Base-by-base conservation (phyloP, 2,888 invertebrate genomes). In the Sipha maydis region DNA sequence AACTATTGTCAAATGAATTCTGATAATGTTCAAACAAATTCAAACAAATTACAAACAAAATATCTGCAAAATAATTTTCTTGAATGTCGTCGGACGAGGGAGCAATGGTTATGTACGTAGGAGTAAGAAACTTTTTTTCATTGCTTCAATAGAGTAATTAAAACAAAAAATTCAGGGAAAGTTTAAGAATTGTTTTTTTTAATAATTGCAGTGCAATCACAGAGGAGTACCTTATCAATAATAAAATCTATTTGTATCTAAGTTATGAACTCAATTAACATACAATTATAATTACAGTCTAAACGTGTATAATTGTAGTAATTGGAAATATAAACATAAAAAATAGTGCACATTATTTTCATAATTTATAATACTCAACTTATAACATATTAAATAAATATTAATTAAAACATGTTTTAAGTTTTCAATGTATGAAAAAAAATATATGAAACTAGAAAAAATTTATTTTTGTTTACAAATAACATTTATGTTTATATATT, bases 111-210 rank as follows among this genome's bases (percentile, higher is more conserved):
- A n/a, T n/a, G n/a, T n/a, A n/a, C n/a, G n/a, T n/a, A n/a, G n/a
- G n/a, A n/a, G n/a, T n/a, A n/a, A n/a, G n/a, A n/a, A n/a, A n/a
- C n/a, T n/a, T 34, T 83, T 83, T 34, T 48, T 54, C 19, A 73
- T 54, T 82, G 34, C 54, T 31, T 34, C 31, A 48, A 48, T 71
- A n/a, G 34, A 31, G 25, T 73, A 73, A 83, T 83, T 73, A 83
- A 83, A 83, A 75, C 21, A 21, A 38, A 41, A 69, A 67, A 28
- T 82, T 69, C 8, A 11, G 41, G 38, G 48, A 67, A 69, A 69
- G 69, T 82, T 73, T 38, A 31, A 38, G 8, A 38, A 8, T 73
- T 75, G 14, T 14, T 48, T 75, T 21, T 73, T 75, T 75, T 34
- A 69, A 69, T 69, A 28, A 61, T 28, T 69, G 48, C 14, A 48